Evolutionary conservation across 2,888 invertebrate genomes (phyloP).

Genomic region (Epiblema foenella): DNA sequence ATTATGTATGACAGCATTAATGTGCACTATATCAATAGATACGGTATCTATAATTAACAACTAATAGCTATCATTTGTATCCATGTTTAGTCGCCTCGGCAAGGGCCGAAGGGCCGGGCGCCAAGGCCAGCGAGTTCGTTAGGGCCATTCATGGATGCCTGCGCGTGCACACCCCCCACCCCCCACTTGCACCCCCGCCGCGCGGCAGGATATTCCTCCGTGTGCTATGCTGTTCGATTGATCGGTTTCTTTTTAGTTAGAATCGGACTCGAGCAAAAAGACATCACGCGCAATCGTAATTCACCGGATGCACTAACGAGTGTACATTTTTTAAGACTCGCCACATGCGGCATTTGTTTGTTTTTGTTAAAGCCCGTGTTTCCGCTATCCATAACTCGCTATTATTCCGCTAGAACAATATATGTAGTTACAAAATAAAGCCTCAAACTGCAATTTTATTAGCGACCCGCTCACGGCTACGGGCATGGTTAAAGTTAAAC

Average conservation of each 20-base stretch:
- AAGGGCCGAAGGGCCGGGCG: conserved; percentile 63
- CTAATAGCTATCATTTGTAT: conserved; percentile 44
- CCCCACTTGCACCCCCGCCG: conserved; percentile 58
- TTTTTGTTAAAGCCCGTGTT: conserved; percentile 71
- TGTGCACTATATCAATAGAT: conserved; percentile 31
- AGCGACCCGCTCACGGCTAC: not conserved
- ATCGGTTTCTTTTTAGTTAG: conserved; percentile 74
- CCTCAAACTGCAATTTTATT: not conserved
- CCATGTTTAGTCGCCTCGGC: conserved; percentile 47
- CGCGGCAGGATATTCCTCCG: conserved; percentile 75
- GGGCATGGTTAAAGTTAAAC: conserved; percentile 8
- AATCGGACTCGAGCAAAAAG: conserved; percentile 72
- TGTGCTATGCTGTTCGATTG: conserved; percentile 75
- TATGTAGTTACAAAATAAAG: conserved; percentile 4
- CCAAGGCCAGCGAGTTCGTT: conserved; percentile 83
- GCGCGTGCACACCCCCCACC: conserved; percentile 59
- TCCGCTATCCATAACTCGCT: conserved; percentile 61
- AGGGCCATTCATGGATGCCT: conserved; percentile 83
- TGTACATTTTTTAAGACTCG: conserved; percentile 73
- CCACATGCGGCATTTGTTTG: conserved; percentile 68
- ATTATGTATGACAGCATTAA: conserved; percentile 24
- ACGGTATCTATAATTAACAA: conserved; percentile 32
- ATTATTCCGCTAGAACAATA: conserved; percentile 30
- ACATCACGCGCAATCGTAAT: conserved; percentile 74
- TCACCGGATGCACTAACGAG: conserved; percentile 84